Base-by-base conservation (phyloP, 2,113 vertebrate species). In the Alethe diademata region DNA sequence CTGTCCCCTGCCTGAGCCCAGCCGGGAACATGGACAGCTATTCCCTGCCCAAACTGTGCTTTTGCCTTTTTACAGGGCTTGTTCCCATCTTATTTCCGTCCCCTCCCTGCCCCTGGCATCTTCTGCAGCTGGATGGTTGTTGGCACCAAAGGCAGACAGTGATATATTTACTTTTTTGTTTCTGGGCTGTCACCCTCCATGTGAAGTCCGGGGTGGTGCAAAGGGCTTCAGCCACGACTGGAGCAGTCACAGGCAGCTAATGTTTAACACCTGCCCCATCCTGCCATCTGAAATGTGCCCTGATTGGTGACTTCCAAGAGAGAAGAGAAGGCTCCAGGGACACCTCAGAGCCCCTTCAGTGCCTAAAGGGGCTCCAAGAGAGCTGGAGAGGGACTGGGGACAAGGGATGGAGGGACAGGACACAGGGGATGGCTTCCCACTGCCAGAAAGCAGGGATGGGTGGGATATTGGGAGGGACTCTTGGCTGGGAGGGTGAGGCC, bases 11-110 rank as follows among this genome's bases (percentile, higher is more conserved):
- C 65, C 29, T 22, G 38, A 12, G 31, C 38, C 31, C 47, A 2
- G 31, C 18, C 42, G 6, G 36, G 13, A 29, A 2, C 2, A 0
- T 1, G 56, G 54, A 45, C 4, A 17, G 0, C 11, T 47, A 1
- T 9, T 31, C 60, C 15, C 10, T 12, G 15, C 26, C 23, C 1
- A 15, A 43, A 19, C 1, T 1, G 8, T 12, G 78, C 50, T 78
- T 48, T 50, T 19, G 35, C 2, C 3, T 80, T 64, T 48, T 25
- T 7, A 9, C 3, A 8, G 36, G 8, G 20, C 20, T 60, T 3
- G 0, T 23, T 5, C 2, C 5, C 4, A 1, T 31, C 18, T 40
- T 4, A 3, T 4, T 33, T 47, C 54, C 47, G 20, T 23, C 22
- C 58, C 29, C 31, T 11, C 4, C 11, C 33, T 35, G 9, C 22